Percentiles rank a stretch among this genome's conserved stretches.
Evolutionary conservation across 2,113 vertebrate species (phyloP).

Genomic region (Edolisoma coerulescens): DNA sequence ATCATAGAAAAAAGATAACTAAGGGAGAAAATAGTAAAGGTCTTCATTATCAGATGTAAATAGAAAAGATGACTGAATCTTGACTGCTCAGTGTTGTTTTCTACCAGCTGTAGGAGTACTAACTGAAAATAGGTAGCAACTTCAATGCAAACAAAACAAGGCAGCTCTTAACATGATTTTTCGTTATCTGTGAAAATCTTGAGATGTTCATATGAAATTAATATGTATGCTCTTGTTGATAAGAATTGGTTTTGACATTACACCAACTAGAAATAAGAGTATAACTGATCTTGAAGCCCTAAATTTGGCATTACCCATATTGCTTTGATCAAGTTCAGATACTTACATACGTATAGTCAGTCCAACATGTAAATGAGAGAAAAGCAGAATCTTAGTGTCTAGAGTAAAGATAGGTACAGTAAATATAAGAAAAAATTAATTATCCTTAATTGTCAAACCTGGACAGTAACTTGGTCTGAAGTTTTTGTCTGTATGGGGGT

Average conservation of each 20-base stretch:
- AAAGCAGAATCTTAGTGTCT: not conserved
- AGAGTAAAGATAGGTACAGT: not conserved
- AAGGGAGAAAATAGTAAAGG: not conserved
- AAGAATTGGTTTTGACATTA: not conserved
- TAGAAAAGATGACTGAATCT: not conserved
- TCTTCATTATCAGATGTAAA: not conserved
- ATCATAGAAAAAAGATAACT: not conserved
- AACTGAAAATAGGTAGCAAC: not conserved
- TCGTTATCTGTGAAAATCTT: not conserved
- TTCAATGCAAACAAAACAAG: not conserved
- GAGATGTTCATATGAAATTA: not conserved
- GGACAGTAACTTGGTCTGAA: not conserved
- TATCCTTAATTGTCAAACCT: not conserved
- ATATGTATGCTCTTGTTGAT: not conserved
- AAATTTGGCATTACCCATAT: not conserved
- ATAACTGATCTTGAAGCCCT: not conserved
- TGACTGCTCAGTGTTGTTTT: not conserved
- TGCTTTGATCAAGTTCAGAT: not conserved
- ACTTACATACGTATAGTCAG: not conserved
- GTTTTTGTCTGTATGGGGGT: not conserved
- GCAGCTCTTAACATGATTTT: not conserved
- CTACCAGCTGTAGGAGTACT: not conserved
- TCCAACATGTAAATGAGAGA: not conserved
- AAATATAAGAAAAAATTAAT: not conserved
- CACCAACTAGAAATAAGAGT: not conserved